Percentiles rank a stretch among this genome's conserved stretches.
Evolutionary conservation across 2,113 vertebrate genomes (phyloP).

Genomic region (Nymphicus hollandicus): DNA sequence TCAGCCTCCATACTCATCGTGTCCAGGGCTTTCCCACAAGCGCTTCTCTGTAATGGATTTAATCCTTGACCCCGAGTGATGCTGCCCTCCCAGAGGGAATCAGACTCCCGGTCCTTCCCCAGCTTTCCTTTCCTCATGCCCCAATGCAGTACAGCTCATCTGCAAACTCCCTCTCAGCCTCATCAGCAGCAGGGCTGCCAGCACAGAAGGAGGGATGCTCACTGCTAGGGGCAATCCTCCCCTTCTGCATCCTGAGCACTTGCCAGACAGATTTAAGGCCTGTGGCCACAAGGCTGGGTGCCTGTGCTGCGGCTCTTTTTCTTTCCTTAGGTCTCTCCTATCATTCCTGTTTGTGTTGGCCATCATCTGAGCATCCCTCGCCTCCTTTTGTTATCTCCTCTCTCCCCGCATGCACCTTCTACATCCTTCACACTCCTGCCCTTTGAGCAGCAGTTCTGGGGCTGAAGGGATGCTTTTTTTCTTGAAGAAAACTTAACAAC

Average conservation of each 20-base stretch:
- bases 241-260: neutral
- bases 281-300: neutral
- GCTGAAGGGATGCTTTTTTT: neutral
- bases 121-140: neutral
- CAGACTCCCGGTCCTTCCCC: neutral
- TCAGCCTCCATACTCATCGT: accelerated
- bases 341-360: neutral
- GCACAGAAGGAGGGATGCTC: neutral
- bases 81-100: neutral
- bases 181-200: accelerated
- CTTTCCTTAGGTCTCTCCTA: neutral
- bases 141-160: neutral
- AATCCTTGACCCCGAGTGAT: neutral
- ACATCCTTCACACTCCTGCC: neutral
- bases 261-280: neutral
- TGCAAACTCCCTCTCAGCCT: neutral
- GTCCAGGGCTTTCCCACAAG: neutral
- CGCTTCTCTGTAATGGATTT: neutral
- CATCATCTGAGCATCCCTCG: neutral
- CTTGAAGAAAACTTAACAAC: neutral
- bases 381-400: neutral
- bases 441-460: neutral
- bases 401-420: neutral
- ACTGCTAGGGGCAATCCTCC: neutral
- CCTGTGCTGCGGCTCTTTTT: neutral